Conservation (phyloP, 2,888 invertebrate genomes). For the Thumatha senex region DNA sequence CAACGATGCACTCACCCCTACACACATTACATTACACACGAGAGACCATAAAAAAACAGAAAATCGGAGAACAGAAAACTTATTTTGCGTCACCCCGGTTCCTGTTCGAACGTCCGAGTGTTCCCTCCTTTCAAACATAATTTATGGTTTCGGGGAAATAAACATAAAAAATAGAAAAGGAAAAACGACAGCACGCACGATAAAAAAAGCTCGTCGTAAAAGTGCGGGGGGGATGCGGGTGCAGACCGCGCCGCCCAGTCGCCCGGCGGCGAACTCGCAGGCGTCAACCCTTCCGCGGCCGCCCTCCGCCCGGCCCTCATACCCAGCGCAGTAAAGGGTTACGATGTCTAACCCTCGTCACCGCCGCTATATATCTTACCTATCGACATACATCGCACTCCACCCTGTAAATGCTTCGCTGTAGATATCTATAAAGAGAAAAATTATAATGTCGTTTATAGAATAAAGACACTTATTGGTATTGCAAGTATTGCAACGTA, state of each 20-base stretch:
- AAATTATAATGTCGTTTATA: too few relatives aligned
- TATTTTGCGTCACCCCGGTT: conserved; percentile 76
- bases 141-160: conserved; percentile 84
- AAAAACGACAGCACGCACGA: conserved; percentile 84
- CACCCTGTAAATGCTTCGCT: conserved; percentile 1
- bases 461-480: too few relatives aligned
- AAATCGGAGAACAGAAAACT: conserved; percentile 71
- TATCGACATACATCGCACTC: conserved; percentile 26
- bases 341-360: conserved; percentile 70
- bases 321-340: conserved; percentile 73
- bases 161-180: conserved; percentile 84
- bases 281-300: conserved; percentile 80
- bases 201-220: conserved; percentile 82
- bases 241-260: conserved; percentile 54
- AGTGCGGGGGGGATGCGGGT: conserved; percentile 65
- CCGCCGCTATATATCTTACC: conserved; percentile 36
- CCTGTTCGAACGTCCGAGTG: conserved; percentile 80
- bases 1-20: conserved; percentile 72
- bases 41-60: conserved; percentile 77
- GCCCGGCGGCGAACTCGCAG: conserved; percentile 47
- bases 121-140: conserved; percentile 84
- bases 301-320: conserved; percentile 62
- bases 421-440: background rate
- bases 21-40: conserved; percentile 61
- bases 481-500: too few relatives aligned